phyloP scores from a whole-genome alignment of 2,113 vertebrate genomes.

The Hyperoodon ampullatus region DNA sequence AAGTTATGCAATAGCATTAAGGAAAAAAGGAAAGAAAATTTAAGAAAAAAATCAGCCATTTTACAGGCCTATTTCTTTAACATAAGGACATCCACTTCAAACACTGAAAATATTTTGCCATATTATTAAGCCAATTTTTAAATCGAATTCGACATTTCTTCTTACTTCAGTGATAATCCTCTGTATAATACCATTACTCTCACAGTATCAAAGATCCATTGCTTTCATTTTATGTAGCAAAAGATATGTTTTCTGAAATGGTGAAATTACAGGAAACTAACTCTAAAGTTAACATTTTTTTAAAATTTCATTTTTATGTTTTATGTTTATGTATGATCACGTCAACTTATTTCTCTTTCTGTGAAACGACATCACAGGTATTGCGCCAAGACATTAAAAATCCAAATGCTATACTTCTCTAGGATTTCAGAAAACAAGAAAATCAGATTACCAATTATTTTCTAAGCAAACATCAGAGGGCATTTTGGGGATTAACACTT shows the following conservation, averaged over 20 bases:
- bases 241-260: conserved; percentile 51
- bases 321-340: conserved; percentile 5
- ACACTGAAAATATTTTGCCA: conserved; percentile 5
- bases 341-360: not conserved
- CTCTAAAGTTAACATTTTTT: conserved; percentile 17
- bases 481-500: conserved; percentile 57
- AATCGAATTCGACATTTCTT: conserved; percentile 54
- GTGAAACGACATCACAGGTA: not conserved
- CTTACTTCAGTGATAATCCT: conserved; percentile 22
- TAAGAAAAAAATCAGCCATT: not conserved
- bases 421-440: conserved; percentile 43
- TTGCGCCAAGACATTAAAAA: conserved; percentile 35
- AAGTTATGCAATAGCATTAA: not conserved
- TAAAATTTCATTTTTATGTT: conserved; percentile 2
- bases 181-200: not conserved
- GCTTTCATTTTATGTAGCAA: conserved; percentile 55
- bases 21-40: not conserved
- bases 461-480: conserved; percentile 43
- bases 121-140: conserved; percentile 43
- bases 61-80: not conserved
- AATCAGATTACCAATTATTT: conserved; percentile 29
- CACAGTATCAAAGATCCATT: conserved; percentile 29
- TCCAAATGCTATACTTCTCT: not conserved
- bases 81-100: conserved; percentile 14
- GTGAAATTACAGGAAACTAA: conserved; percentile 48